Percentiles rank a stretch among this genome's conserved stretches.
Evolutionary conservation across 2,113 vertebrate genomes (phyloP).

Genomic region (Microcebus griseorufus): DNA sequence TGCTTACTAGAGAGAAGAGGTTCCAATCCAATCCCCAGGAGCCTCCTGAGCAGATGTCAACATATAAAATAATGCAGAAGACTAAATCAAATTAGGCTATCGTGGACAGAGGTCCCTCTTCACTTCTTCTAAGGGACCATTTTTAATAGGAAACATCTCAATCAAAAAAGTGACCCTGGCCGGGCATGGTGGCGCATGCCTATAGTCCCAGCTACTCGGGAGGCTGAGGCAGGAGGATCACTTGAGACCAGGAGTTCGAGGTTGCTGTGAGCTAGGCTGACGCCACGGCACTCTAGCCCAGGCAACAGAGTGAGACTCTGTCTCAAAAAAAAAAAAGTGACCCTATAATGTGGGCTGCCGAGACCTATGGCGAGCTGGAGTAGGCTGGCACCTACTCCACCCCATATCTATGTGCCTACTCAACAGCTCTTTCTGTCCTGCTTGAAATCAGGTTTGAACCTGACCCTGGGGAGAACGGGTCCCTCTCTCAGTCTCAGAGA

Average conservation of each 20-base stretch:
- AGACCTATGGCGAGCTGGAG: background rate
- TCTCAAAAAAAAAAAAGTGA: background rate
- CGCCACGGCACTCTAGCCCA: fast-evolving
- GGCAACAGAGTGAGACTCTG: no score
- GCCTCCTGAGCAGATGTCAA: background rate
- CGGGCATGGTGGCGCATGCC: no score
- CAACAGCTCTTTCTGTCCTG: no score
- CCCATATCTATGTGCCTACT: no score
- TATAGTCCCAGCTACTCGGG: no score
- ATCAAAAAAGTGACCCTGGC: background rate
- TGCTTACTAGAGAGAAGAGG: background rate
- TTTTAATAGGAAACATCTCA: background rate
- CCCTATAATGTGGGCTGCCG: background rate
- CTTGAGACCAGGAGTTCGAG: no score
- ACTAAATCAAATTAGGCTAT: background rate
- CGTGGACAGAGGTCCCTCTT: background rate
- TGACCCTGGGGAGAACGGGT: background rate
- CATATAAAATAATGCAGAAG: background rate
- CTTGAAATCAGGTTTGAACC: background rate
- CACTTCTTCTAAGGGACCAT: background rate
- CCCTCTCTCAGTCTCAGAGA: background rate
- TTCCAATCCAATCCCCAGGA: background rate
- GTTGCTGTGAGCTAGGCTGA: no score
- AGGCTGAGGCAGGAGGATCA: no score
- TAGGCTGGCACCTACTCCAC: background rate